phyloP scores from a whole-genome alignment of 2,113 vertebrate species.

The Boleophthalmus pectinirostris region DNA sequence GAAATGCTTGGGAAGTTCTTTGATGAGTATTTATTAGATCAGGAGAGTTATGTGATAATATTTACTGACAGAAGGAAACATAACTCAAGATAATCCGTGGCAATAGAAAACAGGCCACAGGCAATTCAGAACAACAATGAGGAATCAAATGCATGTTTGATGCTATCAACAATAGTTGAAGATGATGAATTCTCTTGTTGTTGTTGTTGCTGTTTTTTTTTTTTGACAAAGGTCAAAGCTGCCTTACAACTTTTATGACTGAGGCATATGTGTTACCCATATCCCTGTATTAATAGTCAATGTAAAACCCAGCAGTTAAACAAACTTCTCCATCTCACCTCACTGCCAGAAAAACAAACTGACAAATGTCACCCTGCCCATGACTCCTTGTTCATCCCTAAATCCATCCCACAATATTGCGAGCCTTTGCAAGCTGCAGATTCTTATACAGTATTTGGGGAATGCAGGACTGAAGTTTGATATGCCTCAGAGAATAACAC shows the following conservation, averaged over 20 bases:
- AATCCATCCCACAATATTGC: conserved; percentile 46
- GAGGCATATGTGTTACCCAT: no score
- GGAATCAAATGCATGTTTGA: background rate
- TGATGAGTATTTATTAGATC: conserved; percentile 42
- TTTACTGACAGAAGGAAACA: conserved; percentile 30
- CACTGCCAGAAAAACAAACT: conserved; percentile 26
- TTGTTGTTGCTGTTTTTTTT: conserved; percentile 8
- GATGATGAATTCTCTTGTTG: background rate
- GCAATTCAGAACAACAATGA: conserved; percentile 8
- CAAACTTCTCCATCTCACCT: background rate
- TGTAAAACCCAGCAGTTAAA: background rate
- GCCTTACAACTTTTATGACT: no score
- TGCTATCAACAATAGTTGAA: background rate
- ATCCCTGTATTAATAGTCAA: background rate
- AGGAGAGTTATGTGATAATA: conserved; percentile 30
- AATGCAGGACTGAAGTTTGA: conserved; percentile 66
- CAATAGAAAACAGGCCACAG: conserved; percentile 1
- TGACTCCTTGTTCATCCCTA: conserved; percentile 45
- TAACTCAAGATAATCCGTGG: conserved; percentile 19
- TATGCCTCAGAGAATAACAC: conserved; percentile 69
- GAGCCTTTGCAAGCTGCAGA: conserved; percentile 42
- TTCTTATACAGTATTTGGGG: conserved; percentile 65
- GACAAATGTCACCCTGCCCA: conserved; percentile 31
- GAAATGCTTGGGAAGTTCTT: conserved; percentile 41
- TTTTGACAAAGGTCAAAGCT: background rate